A percentile compares a stretch with the other conserved stretches of the same genome.
Evolutionary conservation across 2,113 vertebrate genomes (phyloP).

Genomic region (Tetrax tetrax): DNA sequence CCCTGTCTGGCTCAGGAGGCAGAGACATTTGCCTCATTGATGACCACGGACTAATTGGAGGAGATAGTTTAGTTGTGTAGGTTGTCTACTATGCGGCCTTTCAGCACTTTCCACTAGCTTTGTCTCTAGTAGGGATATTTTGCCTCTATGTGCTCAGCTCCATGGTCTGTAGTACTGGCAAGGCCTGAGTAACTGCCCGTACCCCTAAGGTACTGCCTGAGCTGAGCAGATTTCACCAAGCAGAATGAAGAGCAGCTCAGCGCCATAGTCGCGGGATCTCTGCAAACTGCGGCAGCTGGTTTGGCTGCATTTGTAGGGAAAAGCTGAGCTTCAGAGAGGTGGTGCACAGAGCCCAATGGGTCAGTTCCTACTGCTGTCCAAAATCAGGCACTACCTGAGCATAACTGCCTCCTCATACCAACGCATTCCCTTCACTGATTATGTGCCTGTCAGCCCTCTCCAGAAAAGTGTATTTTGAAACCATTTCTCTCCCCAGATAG

Average conservation of each 20-base stretch:
- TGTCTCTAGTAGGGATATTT: neutral
- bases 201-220: neutral
- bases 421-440: neutral
- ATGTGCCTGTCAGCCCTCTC: neutral
- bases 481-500: neutral
- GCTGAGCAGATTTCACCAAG: neutral
- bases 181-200: neutral
- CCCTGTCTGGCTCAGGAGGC: neutral
- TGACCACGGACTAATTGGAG: neutral
- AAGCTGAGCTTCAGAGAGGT: neutral
- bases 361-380: neutral
- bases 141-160: neutral
- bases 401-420: neutral
- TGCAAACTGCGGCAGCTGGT: neutral
- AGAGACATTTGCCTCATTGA: neutral
- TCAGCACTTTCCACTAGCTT: neutral
- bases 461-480: neutral
- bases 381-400: neutral
- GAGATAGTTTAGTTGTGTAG: neutral
- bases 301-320: neutral
- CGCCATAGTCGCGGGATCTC: neutral
- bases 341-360: neutral
- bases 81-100: neutral
- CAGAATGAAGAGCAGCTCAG: neutral
- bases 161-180: neutral